Base-by-base conservation (phyloP, 1,140 invertebrate species). In the Lordiphosa collinella region DNA sequence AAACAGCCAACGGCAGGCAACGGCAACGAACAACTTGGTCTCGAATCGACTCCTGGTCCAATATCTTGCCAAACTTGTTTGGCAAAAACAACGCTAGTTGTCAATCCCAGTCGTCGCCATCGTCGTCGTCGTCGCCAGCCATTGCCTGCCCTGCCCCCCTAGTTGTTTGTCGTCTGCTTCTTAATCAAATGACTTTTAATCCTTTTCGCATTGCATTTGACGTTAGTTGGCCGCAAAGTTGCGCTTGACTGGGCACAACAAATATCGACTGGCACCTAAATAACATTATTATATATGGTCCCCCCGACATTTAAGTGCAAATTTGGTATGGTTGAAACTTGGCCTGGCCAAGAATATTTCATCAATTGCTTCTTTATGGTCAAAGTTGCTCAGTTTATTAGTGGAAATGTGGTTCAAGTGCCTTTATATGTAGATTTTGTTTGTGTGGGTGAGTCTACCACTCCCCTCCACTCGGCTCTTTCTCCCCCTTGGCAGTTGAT, bases 111-210 rank as follows among this genome's bases (percentile, higher is more conserved):
- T 51, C 53, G 52, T 56, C 56, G 46, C 31, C 46, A 31, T 48
- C 46, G 46, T 35, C 16, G 22, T 8, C 25, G 7, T 29, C 50
- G 40, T 52, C 49, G 41, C 41, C 49, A 40, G 47, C 35, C 18
- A 40, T 47, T 31, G 13, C 5, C 11, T 13, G 18, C 25, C 13
- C 18, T 10, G 13, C 25, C 43, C 25, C 8, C 8, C n/a, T 22
- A 11, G 51, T 29, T 36, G 9, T 9, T 46, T 60, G 40, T 55
- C 54, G 49, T 43, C 50, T 61, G 74, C 66, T 54, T 49, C 72
- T 71, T 82, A 84, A 84, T 82, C 78, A 76, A 84, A 76, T 78
- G 78, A 73, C 78, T 84, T 78, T 84, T 84, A 84, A 84, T 84
- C 78, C 78, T 84, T 84, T 84, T 84, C 78, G 68, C 78, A 84